Percentiles rank a stretch among this genome's conserved stretches.
Evolutionary conservation across 1,140 invertebrate species (phyloP).

Genomic region (Glossosoma conforme): DNA sequence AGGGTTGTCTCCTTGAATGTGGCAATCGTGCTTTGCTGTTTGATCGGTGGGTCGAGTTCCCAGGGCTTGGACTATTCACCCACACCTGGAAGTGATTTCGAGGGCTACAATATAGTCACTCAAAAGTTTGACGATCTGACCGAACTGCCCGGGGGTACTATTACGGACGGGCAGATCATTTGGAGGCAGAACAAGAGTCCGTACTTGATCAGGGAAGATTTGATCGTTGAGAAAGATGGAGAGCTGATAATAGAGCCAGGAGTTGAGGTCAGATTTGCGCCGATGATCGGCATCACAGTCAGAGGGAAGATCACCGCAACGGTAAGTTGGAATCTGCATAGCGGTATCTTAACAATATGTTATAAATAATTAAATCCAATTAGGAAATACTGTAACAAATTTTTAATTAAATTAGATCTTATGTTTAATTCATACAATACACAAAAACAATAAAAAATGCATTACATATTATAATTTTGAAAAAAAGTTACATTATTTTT

Average conservation of each 20-base stretch:
- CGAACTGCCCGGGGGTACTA: conserved; percentile 58
- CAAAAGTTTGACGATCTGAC: conserved; percentile 42
- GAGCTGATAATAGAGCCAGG: conserved; percentile 80
- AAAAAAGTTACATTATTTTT: too few species aligned
- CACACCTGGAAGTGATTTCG: conserved; percentile 18
- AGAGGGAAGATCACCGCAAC: conserved; percentile 78
- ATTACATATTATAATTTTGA: too few species aligned
- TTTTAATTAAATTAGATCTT: too few species aligned
- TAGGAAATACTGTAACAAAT: too few species aligned
- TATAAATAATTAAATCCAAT: too few species aligned
- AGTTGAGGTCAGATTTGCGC: conserved; percentile 77
- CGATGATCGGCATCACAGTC: conserved; percentile 87
- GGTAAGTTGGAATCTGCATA: conserved; percentile 55
- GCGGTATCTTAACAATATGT: too few species aligned
- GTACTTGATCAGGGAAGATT: conserved; percentile 72
- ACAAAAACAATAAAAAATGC: too few species aligned
- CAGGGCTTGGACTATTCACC: conserved; percentile 13
- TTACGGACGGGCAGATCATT: conserved; percentile 51
- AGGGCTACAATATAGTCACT: conserved; percentile 42
- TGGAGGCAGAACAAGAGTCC: conserved; percentile 62
- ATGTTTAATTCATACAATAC: too few species aligned
- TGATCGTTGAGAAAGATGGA: conserved; percentile 69
- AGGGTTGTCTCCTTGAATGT: conserved; percentile 14
- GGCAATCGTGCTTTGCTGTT: conserved; percentile 30
- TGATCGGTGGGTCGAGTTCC: conserved; percentile 20